Conservation (phyloP, 2,888 invertebrate species). For the Coronaproctus castanopsis region DNA sequence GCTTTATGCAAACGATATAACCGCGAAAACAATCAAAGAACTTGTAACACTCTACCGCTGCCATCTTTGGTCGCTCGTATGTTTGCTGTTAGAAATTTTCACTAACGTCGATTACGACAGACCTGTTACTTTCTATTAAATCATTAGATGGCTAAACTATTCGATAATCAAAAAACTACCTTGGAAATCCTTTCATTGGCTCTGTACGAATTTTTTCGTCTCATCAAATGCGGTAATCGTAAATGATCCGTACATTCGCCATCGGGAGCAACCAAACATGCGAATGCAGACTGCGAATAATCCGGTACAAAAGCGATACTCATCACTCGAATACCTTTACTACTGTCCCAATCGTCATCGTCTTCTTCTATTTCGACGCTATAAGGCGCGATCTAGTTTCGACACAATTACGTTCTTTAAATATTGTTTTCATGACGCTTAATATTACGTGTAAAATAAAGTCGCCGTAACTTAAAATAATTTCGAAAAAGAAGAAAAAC, state of each 20-base stretch:
- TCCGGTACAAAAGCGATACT: slow-evolving; percentile 75
- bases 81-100: no score
- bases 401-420: slow-evolving; percentile 8
- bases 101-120: no score
- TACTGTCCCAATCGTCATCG: slow-evolving; percentile 72
- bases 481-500: slow-evolving; percentile 2
- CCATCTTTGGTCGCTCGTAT: no score
- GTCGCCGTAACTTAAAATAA: background rate
- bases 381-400: slow-evolving; percentile 64
- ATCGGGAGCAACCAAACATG: slow-evolving; percentile 65
- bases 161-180: no score
- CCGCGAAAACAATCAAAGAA: no score
- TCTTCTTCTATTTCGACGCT: slow-evolving; percentile 51
- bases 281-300: slow-evolving; percentile 64
- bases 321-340: slow-evolving; percentile 64
- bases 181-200: slow-evolving; percentile 44
- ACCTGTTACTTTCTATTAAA: no score
- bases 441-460: background rate
- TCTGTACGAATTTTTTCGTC: slow-evolving; percentile 52
- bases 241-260: slow-evolving; percentile 85
- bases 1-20: no score
- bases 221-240: slow-evolving; percentile 65
- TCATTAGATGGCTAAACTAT: no score
- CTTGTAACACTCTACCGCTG: no score
- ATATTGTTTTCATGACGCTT: no score